phyloP scores from a whole-genome alignment of 2,113 vertebrate genomes.

The Jaculus jaculus region DNA sequence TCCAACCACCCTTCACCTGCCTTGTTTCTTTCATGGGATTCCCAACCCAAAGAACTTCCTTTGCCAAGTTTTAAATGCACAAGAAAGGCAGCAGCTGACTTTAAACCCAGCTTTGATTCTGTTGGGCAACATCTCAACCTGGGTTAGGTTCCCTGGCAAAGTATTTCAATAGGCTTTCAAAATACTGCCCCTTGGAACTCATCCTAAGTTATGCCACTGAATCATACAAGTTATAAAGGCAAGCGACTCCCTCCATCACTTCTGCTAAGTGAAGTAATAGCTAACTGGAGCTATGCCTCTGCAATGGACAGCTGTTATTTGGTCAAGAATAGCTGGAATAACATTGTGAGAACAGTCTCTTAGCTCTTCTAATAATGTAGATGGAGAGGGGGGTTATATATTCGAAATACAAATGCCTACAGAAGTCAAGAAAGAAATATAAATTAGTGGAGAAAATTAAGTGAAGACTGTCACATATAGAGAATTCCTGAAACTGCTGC shows the following conservation, averaged over 20 bases:
- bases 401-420: background rate
- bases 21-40: conserved; percentile 77
- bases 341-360: background rate
- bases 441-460: background rate
- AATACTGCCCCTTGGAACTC: conserved; percentile 64
- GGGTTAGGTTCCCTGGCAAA: conserved; percentile 72
- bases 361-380: background rate
- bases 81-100: conserved; percentile 78
- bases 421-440: background rate
- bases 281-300: background rate
- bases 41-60: conserved; percentile 73
- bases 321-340: conserved; percentile 25
- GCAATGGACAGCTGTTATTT: conserved; percentile 31
- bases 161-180: conserved; percentile 62
- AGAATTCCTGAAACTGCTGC: background rate
- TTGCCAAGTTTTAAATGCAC: conserved; percentile 72
- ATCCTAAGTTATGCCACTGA: conserved; percentile 55
- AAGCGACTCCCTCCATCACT: conserved; percentile 4
- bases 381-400: background rate
- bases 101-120: conserved; percentile 79
- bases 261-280: background rate
- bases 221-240: conserved; percentile 40
- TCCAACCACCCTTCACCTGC: conserved; percentile 62
- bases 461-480: background rate
- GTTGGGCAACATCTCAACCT: conserved; percentile 73